Evolutionary conservation across 2,888 invertebrate species (phyloP).

Genomic region (Hypselothyrea guttata): DNA sequence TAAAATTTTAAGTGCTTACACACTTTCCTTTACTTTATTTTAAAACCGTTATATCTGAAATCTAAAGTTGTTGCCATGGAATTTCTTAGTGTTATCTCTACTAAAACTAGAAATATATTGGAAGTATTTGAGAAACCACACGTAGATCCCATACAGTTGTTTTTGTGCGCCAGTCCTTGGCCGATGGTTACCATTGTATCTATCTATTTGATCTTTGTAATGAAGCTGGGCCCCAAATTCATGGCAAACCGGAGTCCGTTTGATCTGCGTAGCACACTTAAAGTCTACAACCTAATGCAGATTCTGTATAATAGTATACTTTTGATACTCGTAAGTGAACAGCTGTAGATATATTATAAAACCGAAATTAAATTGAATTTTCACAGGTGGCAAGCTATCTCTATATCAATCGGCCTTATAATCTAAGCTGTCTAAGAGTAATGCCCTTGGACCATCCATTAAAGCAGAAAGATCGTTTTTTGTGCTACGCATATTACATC

Average conservation of each 20-base stretch:
- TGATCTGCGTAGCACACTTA: constrained; percentile 30
- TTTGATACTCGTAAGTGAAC: constrained; percentile 30
- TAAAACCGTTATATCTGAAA: too few species aligned
- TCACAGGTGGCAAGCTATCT: constrained; percentile 26
- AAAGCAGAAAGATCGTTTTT: constrained; percentile 41
- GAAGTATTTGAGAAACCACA: constrained; percentile 17
- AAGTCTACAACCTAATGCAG: constrained; percentile 42
- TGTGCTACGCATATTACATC: constrained; percentile 52
- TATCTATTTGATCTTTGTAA: constrained; percentile 40
- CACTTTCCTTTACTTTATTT: too few species aligned
- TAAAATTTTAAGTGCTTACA: too few species aligned
- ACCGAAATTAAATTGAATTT: not conserved
- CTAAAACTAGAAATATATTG: constrained; percentile 24
- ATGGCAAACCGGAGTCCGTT: constrained; percentile 40
- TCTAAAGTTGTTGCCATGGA: not conserved
- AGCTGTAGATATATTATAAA: not conserved
- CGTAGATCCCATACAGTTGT: constrained; percentile 34
- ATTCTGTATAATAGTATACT: constrained; percentile 34
- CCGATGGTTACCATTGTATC: constrained; percentile 30
- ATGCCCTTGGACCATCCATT: constrained; percentile 32
- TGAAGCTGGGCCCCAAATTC: constrained; percentile 39
- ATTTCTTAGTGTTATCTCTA: not conserved
- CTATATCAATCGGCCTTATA: constrained; percentile 1
- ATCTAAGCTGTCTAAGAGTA: constrained; percentile 13
- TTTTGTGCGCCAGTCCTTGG: constrained; percentile 31